A percentile compares a stretch with the other conserved stretches of the same genome.
Conservation (phyloP, 2,113 vertebrate genomes). For the Tenebrosternarchus preto region DNA sequence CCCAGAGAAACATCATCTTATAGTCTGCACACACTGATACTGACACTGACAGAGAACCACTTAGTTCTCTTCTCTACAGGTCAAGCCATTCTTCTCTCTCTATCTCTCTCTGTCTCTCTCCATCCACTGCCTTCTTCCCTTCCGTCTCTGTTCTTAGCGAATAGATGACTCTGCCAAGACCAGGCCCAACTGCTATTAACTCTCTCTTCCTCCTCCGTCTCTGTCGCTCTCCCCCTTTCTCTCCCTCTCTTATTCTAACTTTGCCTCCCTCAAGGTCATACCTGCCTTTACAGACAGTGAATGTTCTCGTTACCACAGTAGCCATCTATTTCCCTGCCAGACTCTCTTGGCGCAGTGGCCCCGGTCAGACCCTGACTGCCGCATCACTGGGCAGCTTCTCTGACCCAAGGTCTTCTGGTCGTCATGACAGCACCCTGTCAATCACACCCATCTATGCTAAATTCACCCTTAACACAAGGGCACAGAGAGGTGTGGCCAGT, state of each 20-base stretch:
- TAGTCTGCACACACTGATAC: constrained; percentile 28
- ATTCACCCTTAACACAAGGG: too few relatives aligned
- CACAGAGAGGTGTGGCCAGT: too few relatives aligned
- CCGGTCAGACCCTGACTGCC: constrained; percentile 52
- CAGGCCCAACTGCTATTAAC: constrained; percentile 56
- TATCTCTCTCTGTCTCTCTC: neutral
- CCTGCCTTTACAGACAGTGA: constrained; percentile 42
- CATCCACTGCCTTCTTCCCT: constrained; percentile 13
- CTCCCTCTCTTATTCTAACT: constrained; percentile 8
- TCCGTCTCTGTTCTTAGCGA: constrained; percentile 47
- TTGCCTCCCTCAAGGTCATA: constrained; percentile 63
- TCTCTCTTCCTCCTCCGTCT: too few relatives aligned
- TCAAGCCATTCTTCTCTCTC: constrained; percentile 9
- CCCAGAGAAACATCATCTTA: constrained; percentile 33
- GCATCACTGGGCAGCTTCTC: constrained; percentile 13
- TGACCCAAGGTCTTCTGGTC: constrained; percentile 21
- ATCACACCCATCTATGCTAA: constrained; percentile 44
- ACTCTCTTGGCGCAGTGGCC: constrained; percentile 40
- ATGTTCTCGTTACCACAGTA: neutral
- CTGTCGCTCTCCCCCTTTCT: neutral
- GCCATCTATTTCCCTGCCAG: constrained; percentile 51
- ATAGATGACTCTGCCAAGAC: constrained; percentile 67
- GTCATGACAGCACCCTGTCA: constrained; percentile 51
- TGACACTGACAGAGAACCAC: constrained; percentile 27
- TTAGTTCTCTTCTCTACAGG: constrained; percentile 33